These are phyloP conservation scores for Ectemnius cavifrons DNA, from an alignment of 2,888 invertebrate species.

Conservation along the genomic window DNA sequence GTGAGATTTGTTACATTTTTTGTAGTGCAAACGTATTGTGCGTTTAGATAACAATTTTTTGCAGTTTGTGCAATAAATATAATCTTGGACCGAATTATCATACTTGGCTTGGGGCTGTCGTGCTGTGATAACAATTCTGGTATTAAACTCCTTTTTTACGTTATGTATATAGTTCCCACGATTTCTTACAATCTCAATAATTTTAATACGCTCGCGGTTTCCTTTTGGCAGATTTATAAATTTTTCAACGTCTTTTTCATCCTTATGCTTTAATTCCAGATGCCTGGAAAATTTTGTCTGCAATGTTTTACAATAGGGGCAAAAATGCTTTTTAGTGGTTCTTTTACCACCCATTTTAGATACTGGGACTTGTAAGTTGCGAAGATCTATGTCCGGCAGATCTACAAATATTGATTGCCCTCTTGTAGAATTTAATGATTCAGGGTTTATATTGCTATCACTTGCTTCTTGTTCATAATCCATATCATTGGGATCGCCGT, in stretches of 20 bases:
- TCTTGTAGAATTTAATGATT: not conserved
- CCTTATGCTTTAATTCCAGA: not conserved
- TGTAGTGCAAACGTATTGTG: constrained; percentile 50
- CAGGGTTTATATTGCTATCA: not conserved
- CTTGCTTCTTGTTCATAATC: too few relatives aligned
- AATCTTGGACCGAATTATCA: too few relatives aligned
- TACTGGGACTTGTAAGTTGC: not conserved
- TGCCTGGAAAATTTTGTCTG: constrained; percentile 14
- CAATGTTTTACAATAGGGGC: constrained; percentile 50
- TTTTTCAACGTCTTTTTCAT: constrained; percentile 47
- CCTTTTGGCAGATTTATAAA: constrained; percentile 37
- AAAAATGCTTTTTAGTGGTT: constrained; percentile 36
- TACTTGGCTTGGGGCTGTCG: too few relatives aligned
- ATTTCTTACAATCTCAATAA: constrained; percentile 43
- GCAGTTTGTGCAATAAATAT: too few relatives aligned
- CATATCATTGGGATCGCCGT: not conserved
- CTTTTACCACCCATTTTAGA: not conserved
- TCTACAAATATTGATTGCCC: not conserved
- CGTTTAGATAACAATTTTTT: too few relatives aligned
- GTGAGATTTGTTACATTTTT: constrained; percentile 38
- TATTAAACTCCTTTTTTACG: too few relatives aligned
- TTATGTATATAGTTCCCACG: constrained; percentile 38
- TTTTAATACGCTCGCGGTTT: constrained; percentile 20
- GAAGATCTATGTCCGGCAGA: not conserved
- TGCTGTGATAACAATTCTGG: too few relatives aligned